phyloP scores from a whole-genome alignment of 2,888 invertebrate genomes.

The Lepidochrysops patricia region DNA sequence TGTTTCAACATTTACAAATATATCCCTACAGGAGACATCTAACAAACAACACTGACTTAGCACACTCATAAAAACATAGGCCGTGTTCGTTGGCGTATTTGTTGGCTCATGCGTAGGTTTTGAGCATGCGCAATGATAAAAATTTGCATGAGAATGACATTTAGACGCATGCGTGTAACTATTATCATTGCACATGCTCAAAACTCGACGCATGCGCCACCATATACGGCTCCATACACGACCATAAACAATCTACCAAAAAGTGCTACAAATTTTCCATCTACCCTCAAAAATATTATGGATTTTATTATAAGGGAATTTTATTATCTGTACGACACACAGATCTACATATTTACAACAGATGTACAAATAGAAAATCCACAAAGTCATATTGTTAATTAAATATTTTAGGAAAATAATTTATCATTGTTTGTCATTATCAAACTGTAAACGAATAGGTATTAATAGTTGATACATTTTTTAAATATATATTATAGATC shows the following conservation, averaged over 20 bases:
- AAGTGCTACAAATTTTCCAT: conserved; percentile 8
- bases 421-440: not conserved
- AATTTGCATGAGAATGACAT: too few species aligned
- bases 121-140: too few species aligned
- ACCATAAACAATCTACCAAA: not conserved
- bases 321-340: not conserved
- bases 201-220: too few species aligned
- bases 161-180: too few species aligned
- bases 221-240: too few species aligned
- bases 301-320: not conserved
- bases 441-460: too few species aligned
- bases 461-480: too few species aligned
- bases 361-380: not conserved
- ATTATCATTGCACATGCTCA: too few species aligned
- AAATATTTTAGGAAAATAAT: not conserved
- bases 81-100: too few species aligned
- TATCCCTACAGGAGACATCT: not conserved
- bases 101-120: too few species aligned
- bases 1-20: not conserved
- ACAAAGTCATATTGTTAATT: not conserved
- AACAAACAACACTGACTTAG: not conserved
- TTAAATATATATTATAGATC: too few species aligned
- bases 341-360: conserved; percentile 9
- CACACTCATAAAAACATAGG: not conserved
- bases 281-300: not conserved